Evolutionary conservation across 1,140 invertebrate species (phyloP).

Genomic region (Diorhabda carinulata): DNA sequence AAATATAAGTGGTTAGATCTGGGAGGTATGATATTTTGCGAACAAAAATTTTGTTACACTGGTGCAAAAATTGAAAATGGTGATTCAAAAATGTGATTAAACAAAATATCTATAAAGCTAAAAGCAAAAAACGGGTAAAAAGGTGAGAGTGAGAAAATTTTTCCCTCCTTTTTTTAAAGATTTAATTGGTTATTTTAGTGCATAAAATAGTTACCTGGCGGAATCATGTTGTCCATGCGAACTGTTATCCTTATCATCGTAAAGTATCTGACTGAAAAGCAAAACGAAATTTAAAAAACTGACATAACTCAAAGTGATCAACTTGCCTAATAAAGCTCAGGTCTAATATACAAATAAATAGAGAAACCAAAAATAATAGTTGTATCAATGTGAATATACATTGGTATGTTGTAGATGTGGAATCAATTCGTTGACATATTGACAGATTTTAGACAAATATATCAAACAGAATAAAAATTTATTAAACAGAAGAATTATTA

Average conservation of each 20-base stretch:
- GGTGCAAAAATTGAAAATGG: neutral
- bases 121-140: too few relatives aligned
- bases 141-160: too few relatives aligned
- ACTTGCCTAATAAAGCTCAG: slow-evolving; percentile 17
- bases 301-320: neutral
- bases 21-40: too few relatives aligned
- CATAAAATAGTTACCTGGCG: slow-evolving; percentile 50
- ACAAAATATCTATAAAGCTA: neutral
- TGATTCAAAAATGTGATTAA: neutral
- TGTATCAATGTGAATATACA: slow-evolving; percentile 27
- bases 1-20: too few relatives aligned
- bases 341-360: slow-evolving; percentile 14
- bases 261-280: slow-evolving; percentile 61
- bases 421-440: neutral
- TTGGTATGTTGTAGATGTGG: slow-evolving; percentile 29
- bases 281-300: slow-evolving; percentile 10
- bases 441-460: neutral
- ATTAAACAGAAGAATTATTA: too few relatives aligned
- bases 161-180: too few relatives aligned
- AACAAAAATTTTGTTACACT: too few relatives aligned
- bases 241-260: slow-evolving; percentile 59
- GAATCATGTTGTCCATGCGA: slow-evolving; percentile 53
- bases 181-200: too few relatives aligned
- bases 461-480: neutral
- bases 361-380: slow-evolving; percentile 26